A percentile compares a stretch with the other conserved stretches of the same genome.
phyloP scores from a whole-genome alignment of 2,113 vertebrate species.

The Nothocercus julius region DNA sequence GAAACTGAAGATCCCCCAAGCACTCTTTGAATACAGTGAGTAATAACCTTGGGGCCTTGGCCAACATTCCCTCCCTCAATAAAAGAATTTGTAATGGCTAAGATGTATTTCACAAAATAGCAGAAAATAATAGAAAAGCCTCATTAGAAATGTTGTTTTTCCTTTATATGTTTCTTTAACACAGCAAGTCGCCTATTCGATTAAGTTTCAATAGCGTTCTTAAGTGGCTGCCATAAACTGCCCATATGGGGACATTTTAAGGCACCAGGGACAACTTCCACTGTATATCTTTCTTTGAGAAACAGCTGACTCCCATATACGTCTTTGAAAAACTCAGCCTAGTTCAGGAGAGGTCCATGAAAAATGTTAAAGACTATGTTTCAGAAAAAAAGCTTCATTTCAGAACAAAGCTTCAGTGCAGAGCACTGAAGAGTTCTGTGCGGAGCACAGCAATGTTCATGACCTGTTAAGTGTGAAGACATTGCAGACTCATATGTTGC shows the following conservation, averaged over 20 bases:
- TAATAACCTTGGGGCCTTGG: constrained; percentile 36
- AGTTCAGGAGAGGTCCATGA: background rate
- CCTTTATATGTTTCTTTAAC: constrained; percentile 33
- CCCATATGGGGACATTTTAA: background rate
- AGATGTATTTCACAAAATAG: constrained; percentile 20
- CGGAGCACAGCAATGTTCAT: background rate
- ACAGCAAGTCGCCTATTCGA: background rate
- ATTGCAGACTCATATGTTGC: background rate
- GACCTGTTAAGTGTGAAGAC: background rate
- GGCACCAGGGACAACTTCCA: background rate
- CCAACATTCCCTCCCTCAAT: constrained; percentile 17
- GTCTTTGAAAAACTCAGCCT: background rate
- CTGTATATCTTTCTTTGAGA: background rate
- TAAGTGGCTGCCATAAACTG: constrained; percentile 11
- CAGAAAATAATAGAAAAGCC: constrained; percentile 20
- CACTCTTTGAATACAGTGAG: constrained; percentile 40
- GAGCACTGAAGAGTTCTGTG: background rate
- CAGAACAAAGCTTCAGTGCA: background rate
- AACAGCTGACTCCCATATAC: background rate
- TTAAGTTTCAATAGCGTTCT: constrained; percentile 10
- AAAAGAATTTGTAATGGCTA: background rate
- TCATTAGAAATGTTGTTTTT: constrained; percentile 5
- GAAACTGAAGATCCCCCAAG: constrained; percentile 60
- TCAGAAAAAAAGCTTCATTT: background rate
- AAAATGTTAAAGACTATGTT: background rate